Percentiles rank a stretch among this genome's conserved stretches.
Conservation (phyloP, 1,140 invertebrate species). For the Polyergus mexicanus region DNA sequence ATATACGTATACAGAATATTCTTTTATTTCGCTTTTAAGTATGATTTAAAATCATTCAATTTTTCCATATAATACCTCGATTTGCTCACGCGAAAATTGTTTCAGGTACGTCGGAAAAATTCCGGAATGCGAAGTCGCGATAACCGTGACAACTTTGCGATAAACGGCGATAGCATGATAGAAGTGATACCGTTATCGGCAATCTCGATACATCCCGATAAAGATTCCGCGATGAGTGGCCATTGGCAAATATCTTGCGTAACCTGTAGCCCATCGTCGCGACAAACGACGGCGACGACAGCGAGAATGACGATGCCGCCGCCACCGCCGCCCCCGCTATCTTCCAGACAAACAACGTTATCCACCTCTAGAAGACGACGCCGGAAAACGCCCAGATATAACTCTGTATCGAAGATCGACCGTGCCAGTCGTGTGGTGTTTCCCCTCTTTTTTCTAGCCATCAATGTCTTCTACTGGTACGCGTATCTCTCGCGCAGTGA, state of each 20-base stretch:
- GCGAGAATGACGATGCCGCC: constrained; percentile 52
- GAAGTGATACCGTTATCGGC: constrained; percentile 87
- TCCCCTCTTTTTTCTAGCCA: constrained; percentile 91
- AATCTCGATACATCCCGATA: constrained; percentile 72
- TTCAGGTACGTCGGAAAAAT: constrained; percentile 71
- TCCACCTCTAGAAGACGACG: constrained; percentile 84
- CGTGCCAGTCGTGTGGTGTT: constrained; percentile 91
- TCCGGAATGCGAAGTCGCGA: constrained; percentile 66
- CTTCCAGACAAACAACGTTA: constrained; percentile 81
- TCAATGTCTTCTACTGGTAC: constrained; percentile 94
- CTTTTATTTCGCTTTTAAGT: not conserved
- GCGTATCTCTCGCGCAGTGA: constrained; percentile 90
- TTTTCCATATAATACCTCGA: not conserved
- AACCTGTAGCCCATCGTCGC: constrained; percentile 73
- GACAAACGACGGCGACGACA: not conserved
- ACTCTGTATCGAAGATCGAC: constrained; percentile 94
- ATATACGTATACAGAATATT: not conserved
- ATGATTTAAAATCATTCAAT: not conserved
- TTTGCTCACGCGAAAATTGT: not conserved
- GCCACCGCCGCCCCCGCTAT: constrained; percentile 74
- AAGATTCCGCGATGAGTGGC: constrained; percentile 47
- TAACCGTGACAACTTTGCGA: constrained; percentile 64
- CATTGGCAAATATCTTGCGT: constrained; percentile 81
- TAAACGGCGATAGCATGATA: constrained; percentile 77
- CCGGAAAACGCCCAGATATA: constrained; percentile 89